Evolutionary conservation across 2,797 vertebrate species (phyloP).

Genomic region (Erpetoichthys calabaricus): DNA sequence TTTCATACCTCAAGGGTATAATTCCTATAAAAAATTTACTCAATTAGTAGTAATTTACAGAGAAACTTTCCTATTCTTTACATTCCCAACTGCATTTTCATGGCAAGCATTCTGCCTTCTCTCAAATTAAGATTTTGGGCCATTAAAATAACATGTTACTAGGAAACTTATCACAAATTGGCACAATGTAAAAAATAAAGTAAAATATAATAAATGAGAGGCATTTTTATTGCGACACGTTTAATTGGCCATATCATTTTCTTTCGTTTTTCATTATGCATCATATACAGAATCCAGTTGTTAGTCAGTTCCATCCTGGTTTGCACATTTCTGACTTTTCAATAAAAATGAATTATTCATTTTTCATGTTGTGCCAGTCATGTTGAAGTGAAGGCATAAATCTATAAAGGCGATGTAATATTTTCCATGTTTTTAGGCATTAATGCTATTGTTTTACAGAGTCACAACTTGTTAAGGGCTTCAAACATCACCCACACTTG

Average conservation of each 20-base stretch:
- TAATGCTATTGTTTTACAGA: no score
- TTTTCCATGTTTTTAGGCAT: no score
- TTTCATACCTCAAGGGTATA: constrained; percentile 12
- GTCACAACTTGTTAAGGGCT: no score
- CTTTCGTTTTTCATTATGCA: neutral
- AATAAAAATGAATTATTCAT: no score
- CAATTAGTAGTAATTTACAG: constrained; percentile 29
- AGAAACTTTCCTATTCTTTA: constrained; percentile 15
- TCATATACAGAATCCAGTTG: no score
- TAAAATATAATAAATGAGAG: neutral
- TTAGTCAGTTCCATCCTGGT: no score
- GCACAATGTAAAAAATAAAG: constrained; percentile 5
- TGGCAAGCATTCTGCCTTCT: constrained; percentile 10
- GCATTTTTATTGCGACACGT: neutral
- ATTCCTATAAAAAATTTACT: constrained; percentile 28
- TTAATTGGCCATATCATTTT: constrained; percentile 1
- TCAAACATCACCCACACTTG: no score
- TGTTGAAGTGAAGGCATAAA: no score
- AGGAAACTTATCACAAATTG: constrained; percentile 9
- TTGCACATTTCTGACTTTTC: no score
- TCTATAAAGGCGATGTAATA: no score
- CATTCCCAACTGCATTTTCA: constrained; percentile 21
- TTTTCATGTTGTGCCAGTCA: no score
- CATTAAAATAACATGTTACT: constrained; percentile 4
- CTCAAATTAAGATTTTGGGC: constrained; percentile 1